A percentile compares a stretch with the other conserved stretches of the same genome.
These are phyloP conservation scores for Proisotoma minuta DNA, from an alignment of 2,888 invertebrate species.

Conservation along the genomic window DNA sequence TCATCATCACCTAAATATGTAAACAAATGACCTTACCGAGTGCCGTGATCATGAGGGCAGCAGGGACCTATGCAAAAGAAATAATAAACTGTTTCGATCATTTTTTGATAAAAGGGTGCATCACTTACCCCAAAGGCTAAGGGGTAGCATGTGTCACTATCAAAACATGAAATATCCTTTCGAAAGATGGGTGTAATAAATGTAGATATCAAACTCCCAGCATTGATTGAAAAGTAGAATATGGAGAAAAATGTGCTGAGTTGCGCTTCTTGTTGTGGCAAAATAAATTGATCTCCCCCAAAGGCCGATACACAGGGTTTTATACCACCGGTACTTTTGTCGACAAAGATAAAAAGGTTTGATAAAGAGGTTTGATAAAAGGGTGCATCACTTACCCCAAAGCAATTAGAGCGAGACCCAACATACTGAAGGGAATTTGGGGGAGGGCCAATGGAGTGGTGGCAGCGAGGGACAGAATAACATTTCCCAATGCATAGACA, in stretches of 20 bases:
- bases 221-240: slow-evolving; percentile 66
- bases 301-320: slow-evolving; percentile 78
- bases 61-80: slow-evolving; percentile 67
- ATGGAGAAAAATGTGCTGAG: slow-evolving; percentile 69
- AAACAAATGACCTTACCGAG: slow-evolving; percentile 58
- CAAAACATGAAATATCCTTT: slow-evolving; percentile 72
- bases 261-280: slow-evolving; percentile 62
- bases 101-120: not conserved
- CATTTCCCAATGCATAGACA: slow-evolving; percentile 78
- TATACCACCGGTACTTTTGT: slow-evolving; percentile 75
- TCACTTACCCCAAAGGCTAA: slow-evolving; percentile 67
- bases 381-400: slow-evolving; percentile 55
- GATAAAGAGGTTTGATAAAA: not conserved
- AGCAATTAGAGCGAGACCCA: slow-evolving; percentile 68
- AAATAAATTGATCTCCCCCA: slow-evolving; percentile 72
- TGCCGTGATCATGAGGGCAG: slow-evolving; percentile 75
- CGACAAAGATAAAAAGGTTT: no score
- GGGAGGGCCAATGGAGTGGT: slow-evolving; percentile 29
- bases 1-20: not conserved
- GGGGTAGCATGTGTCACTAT: slow-evolving; percentile 70
- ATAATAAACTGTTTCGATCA: not conserved
- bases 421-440: slow-evolving; percentile 58
- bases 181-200: slow-evolving; percentile 81
- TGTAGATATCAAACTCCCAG: slow-evolving; percentile 82
- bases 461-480: slow-evolving; percentile 67